These are phyloP conservation scores for Salticus scenicus DNA, from an alignment of 2,888 invertebrate species.

Conservation along the genomic window DNA sequence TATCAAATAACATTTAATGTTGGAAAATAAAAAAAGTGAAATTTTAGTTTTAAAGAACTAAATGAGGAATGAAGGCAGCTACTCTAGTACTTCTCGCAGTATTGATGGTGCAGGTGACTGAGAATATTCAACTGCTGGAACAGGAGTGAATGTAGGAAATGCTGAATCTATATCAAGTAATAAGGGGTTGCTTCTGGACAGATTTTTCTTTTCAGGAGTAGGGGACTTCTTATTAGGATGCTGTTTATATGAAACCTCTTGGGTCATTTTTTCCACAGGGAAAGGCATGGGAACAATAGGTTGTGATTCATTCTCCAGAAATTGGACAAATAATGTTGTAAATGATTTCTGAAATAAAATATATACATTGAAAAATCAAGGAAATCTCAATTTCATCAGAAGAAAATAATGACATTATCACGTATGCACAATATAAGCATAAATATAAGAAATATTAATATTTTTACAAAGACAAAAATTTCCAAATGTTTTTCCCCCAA, in stretches of 20 bases:
- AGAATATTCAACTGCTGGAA: slow-evolving; percentile 59
- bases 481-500: no score
- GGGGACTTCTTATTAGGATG: slow-evolving; percentile 14
- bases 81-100: slow-evolving; percentile 48
- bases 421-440: not conserved
- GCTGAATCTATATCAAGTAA: slow-evolving; percentile 65
- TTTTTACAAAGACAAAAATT: no score
- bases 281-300: slow-evolving; percentile 76
- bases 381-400: not conserved
- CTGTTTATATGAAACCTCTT: slow-evolving; percentile 25
- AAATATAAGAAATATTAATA: not conserved
- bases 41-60: no score
- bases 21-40: no score
- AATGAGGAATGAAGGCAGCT: no score
- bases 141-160: slow-evolving; percentile 71
- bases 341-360: slow-evolving; percentile 58
- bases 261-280: slow-evolving; percentile 60
- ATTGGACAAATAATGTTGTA: slow-evolving; percentile 80
- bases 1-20: no score
- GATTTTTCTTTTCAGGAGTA: not conserved
- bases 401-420: no score
- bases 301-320: slow-evolving; percentile 88
- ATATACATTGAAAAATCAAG: not conserved
- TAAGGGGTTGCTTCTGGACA: slow-evolving; percentile 21
- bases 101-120: slow-evolving; percentile 50